Base-by-base conservation (phyloP, 2,113 vertebrate genomes). In the Saccopteryx bilineata region DNA sequence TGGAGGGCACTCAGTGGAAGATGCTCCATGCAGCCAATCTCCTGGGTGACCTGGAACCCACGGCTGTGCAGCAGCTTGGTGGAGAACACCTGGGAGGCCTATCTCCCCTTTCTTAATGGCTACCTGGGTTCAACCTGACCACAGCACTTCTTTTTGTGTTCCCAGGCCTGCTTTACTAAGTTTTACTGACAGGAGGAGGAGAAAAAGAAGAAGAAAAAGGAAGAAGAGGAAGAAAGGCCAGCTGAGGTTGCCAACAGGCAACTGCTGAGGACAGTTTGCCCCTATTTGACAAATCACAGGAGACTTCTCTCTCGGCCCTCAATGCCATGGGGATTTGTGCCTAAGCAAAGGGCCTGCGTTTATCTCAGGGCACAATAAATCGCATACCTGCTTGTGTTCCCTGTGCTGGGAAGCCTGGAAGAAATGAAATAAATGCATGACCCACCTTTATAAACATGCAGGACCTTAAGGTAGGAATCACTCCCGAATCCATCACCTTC, bases 91-190 rank as follows among this genome's bases (percentile, higher is more conserved):
- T 31, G 56, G 23, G 19, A 28, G 39, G 56, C 39, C 60, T 7
- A 0, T 52, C 11, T 56, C 17, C 33, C 26, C 0, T 0, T 15
- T 31, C 33, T 7, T 52, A 23, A 58, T 1, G 17, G 66, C 48
- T 24, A 14, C 78, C 5, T 1, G 0, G 54, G 23, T n/a, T 72
- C 82, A 58, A 2, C 48, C 33, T 31, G 66, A 84, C 21, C n/a
- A 56, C n/a, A 66, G 17, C 28, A 19, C 31, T 79, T 69, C 52
- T 54, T 54, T 33, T 15, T 48, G 26, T 65, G 65, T 63, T 17
- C 72, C 50, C 12, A 72, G 21, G 26, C 26, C 56, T 33, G 17
- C 48, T 48, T 80, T 63, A 31, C 26, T 5, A 72, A 52, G 7
- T 19, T 18, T 84, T 21, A 18, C 9, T 54, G 5, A 74, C 24